A percentile compares a stretch with the other conserved stretches of the same genome.
Conservation (phyloP, 2,797 vertebrate genomes). For the Trematomus bernacchii region DNA sequence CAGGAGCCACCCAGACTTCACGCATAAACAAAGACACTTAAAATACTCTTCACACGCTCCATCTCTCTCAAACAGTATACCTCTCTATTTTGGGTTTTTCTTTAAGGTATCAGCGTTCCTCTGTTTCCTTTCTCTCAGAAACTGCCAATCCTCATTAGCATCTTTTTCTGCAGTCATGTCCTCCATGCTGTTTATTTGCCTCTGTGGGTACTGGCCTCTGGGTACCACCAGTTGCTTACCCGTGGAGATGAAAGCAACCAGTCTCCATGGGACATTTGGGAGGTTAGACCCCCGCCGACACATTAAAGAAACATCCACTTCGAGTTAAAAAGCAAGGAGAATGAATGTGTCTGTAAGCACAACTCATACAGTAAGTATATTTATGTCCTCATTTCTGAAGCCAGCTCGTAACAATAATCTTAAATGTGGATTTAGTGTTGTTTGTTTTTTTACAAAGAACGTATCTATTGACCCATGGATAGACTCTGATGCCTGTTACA, state of each 20-base stretch:
- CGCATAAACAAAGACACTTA: constrained; percentile 76
- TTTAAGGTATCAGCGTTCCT: constrained; percentile 36
- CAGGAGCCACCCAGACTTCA: constrained; percentile 61
- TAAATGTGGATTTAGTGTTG: constrained; percentile 12
- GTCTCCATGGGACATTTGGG: constrained; percentile 42
- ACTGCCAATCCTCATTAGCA: constrained; percentile 63
- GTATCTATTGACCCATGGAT: constrained; percentile 10
- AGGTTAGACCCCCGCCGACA: constrained; percentile 55
- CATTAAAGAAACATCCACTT: constrained; percentile 28
- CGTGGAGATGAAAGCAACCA: constrained; percentile 60
- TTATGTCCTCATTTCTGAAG: constrained; percentile 30
- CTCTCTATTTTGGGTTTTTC: constrained; percentile 45
- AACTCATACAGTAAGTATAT: constrained; percentile 17
- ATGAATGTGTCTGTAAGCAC: constrained; percentile 28
- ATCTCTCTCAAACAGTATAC: constrained; percentile 33
- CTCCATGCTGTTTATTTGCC: constrained; percentile 62
- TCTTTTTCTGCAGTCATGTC: constrained; percentile 55
- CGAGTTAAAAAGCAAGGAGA: constrained; percentile 37
- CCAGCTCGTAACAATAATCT: constrained; percentile 23
- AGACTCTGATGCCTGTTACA: constrained; percentile 33
- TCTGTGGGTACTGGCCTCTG: constrained; percentile 43
- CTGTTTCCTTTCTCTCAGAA: constrained; percentile 39
- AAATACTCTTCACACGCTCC: constrained; percentile 65
- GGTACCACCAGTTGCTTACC: constrained; percentile 56
- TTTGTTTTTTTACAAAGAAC: constrained; percentile 13